Evolutionary conservation across 2,113 vertebrate genomes (phyloP).

Genomic region (Sclerurus mexicanus): DNA sequence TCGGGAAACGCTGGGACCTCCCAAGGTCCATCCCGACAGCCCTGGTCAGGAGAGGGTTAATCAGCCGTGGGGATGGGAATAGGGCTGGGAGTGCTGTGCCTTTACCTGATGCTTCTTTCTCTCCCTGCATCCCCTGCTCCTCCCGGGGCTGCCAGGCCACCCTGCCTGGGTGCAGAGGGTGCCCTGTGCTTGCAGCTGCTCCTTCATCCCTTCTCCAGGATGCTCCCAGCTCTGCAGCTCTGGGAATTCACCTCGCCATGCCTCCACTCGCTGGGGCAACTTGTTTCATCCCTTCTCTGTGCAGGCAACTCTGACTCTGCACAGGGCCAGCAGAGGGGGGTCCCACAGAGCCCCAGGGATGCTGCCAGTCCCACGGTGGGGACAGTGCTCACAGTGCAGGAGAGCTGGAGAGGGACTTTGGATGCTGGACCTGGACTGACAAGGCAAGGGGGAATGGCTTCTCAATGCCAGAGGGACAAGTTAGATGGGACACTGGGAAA

Average conservation of each 20-base stretch:
- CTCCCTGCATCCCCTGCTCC: neutral
- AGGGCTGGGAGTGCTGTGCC: neutral
- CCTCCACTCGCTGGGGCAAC: neutral
- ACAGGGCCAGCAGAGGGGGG: neutral
- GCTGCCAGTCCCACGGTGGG: neutral
- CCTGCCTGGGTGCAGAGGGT: neutral
- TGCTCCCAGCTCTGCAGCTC: neutral
- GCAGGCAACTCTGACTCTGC: neutral
- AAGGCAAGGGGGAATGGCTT: neutral
- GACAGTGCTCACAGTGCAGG: neutral
- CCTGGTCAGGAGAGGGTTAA: neutral
- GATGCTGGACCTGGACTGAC: neutral
- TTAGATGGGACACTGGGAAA: accelerated
- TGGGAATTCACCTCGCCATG: neutral
- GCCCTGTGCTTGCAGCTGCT: accelerated
- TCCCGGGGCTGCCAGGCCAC: neutral
- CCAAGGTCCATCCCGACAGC: neutral
- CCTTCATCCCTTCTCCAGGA: neutral
- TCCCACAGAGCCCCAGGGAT: neutral
- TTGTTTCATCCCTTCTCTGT: neutral
- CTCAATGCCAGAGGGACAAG: neutral
- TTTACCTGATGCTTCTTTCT: neutral
- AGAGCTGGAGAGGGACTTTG: neutral
- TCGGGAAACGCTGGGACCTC: neutral
- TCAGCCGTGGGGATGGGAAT: neutral